phyloP scores from a whole-genome alignment of 2,888 invertebrate species.

The Drosophila picticornis region DNA sequence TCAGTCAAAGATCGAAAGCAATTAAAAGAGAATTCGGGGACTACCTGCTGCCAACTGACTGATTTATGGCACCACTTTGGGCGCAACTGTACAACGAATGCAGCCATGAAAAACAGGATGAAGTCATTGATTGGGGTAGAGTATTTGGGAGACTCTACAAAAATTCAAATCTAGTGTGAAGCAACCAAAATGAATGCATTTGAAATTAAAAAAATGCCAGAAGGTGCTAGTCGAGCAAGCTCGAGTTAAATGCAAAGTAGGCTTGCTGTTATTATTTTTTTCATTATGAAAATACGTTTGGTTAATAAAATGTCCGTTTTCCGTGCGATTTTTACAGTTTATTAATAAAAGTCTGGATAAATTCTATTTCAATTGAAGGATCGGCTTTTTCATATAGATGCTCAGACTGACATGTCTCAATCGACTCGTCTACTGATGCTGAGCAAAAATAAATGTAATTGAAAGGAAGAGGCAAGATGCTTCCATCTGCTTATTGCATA shows the following conservation, averaged over 20 bases:
- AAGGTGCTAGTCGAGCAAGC: background rate
- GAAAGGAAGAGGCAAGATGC: background rate
- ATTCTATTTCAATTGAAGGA: background rate
- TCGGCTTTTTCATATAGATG: background rate
- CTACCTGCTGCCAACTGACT: constrained; percentile 37
- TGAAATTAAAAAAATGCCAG: background rate
- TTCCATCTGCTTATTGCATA: background rate
- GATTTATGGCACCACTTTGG: background rate
- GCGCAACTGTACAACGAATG: constrained; percentile 37
- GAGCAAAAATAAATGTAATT: background rate
- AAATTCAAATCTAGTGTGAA: background rate
- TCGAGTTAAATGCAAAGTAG: background rate
- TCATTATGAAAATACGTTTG: background rate
- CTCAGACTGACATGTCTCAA: no score
- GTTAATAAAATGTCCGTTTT: background rate
- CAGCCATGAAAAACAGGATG: constrained; percentile 1
- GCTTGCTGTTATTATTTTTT: background rate
- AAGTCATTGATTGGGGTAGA: background rate
- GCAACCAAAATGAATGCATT: background rate
- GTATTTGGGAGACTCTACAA: background rate
- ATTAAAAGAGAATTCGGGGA: constrained; percentile 8
- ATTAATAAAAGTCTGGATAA: background rate
- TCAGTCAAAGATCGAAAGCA: constrained; percentile 9
- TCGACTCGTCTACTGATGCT: background rate
- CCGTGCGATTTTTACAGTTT: no score